Evolutionary conservation across 1,140 invertebrate genomes (phyloP), one percentile per base, ranked within the genome.

Genomic region (Platyscapa corneri): DNA sequence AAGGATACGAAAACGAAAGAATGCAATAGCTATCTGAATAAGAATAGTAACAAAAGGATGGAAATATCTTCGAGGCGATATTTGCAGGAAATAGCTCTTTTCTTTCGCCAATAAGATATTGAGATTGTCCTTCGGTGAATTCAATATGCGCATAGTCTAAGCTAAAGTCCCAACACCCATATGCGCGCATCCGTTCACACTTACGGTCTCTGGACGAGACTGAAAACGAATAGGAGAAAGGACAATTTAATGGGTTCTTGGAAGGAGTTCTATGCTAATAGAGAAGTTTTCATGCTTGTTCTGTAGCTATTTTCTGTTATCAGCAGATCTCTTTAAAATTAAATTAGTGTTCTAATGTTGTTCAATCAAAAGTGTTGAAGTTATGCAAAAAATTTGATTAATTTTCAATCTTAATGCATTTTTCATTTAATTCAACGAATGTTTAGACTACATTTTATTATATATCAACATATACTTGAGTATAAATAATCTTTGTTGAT

Each of bases 181-280:
- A 18, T 64, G 30, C 32, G 8, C 60, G 27, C n/a, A 30, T 79
- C 30, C 46, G 56, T 34, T 42, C 56, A 18, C 39, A 6, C 75
- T 34, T 56, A 53, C 14, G 14, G 2, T 39, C 34, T 20, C 56
- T 2, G 3, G 32, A 70, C 18, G 64, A 32, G 30, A 37, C n/a
- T 20, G 3, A 37, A 30, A 1, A 3, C 7, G 37, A 8, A 27
- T 32, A 42, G 34, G 53, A 42, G 60, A 56, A 78, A 84, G 64
- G 74, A 46, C 76, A 74, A 84, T 84, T 80, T 84, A 79, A 79
- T 84, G 70, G 70, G 60, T 76, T 78, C 23, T 60, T 49, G 12
- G 34, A 46, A 6, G 32, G 20, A 32, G 23, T 23, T 20, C 23
- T 56, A 72, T 53, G 83, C 72, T 84, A 84, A 84, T 78, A 70